phyloP scores from a whole-genome alignment of 2,113 vertebrate species.

The Myodes glareolus region DNA sequence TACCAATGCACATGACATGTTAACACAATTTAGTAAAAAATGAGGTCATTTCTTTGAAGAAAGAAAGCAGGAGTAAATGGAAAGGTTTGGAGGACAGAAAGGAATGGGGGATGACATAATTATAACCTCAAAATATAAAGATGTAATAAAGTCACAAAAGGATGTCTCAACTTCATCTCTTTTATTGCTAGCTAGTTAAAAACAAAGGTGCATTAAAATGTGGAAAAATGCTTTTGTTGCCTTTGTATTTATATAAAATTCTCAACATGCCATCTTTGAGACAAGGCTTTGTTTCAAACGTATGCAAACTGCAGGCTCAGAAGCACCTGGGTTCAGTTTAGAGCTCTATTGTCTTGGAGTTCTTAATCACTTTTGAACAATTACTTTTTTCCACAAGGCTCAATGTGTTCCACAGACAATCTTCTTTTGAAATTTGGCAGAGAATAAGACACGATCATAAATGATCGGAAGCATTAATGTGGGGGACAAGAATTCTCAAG shows the following conservation, averaged over 20 bases:
- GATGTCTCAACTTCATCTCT: background rate
- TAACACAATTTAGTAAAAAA: background rate
- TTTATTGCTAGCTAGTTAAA: background rate
- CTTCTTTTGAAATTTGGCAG: slow-evolving; percentile 36
- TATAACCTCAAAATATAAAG: background rate
- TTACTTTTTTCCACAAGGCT: background rate
- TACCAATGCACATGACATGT: background rate
- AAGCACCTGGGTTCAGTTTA: background rate
- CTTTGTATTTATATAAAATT: background rate
- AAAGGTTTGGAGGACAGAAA: background rate
- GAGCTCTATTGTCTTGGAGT: background rate
- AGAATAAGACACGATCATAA: background rate
- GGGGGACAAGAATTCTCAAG: background rate
- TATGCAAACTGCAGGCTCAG: background rate
- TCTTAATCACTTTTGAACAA: background rate
- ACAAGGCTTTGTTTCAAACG: background rate
- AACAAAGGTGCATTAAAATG: background rate
- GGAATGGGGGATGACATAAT: background rate
- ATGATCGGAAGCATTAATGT: slow-evolving; percentile 24
- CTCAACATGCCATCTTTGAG: background rate
- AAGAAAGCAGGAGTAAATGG: background rate
- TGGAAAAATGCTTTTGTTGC: background rate
- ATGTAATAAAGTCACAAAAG: background rate
- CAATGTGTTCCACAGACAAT: background rate
- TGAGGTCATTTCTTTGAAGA: background rate